phyloP scores from a whole-genome alignment of 2,797 vertebrate genomes.

The Poeciliopsis presidionis region DNA sequence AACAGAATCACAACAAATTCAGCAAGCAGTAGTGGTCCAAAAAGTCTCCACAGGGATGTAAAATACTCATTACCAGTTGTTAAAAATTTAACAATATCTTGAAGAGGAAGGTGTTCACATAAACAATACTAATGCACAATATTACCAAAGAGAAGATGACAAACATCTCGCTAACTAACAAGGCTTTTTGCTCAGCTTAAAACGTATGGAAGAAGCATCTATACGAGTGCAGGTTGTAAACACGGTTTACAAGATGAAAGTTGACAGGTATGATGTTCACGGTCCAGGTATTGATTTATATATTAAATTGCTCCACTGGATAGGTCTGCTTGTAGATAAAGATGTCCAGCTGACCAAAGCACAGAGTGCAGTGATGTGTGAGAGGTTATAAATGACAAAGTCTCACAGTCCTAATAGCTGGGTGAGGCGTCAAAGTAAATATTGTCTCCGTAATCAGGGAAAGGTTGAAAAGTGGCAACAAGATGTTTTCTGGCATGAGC shows the following conservation, averaged over 20 bases:
- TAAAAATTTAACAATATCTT: neutral
- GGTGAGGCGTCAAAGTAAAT: neutral
- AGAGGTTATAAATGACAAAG: neutral
- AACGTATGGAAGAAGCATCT: neutral
- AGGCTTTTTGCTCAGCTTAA: neutral
- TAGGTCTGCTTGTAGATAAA: neutral
- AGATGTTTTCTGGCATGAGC: neutral
- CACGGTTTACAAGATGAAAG: neutral
- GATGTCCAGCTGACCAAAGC: neutral
- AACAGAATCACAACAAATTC: neutral
- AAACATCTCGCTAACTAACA: neutral
- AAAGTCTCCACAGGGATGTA: neutral
- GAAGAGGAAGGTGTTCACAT: neutral
- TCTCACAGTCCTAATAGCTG: neutral
- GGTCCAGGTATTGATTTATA: neutral
- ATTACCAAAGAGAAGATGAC: neutral
- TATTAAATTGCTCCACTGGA: conserved; percentile 1
- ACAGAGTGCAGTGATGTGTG: neutral
- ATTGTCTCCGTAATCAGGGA: neutral
- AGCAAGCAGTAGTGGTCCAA: neutral
- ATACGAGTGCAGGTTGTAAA: neutral
- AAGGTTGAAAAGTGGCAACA: neutral
- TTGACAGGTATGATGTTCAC: neutral
- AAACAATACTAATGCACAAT: neutral
- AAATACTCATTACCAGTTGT: neutral